Percentiles rank a stretch among this genome's conserved stretches.
Conservation (phyloP, 2,888 invertebrate genomes). For the Hipparchia sbordonii region DNA sequence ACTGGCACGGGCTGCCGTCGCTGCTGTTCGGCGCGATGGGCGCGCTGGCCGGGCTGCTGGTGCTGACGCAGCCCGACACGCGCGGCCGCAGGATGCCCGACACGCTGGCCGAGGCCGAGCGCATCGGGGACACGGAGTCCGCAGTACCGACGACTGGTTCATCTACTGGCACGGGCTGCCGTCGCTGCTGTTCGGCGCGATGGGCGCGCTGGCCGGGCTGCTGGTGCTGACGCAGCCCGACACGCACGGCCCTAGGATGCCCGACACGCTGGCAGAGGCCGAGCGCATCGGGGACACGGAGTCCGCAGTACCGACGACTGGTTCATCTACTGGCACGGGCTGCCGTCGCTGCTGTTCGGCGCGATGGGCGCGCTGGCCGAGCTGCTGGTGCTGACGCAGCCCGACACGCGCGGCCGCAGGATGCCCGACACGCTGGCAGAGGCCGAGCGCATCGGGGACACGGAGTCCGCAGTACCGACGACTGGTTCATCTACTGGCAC, state of each 20-base stretch:
- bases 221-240: conserved; percentile 84
- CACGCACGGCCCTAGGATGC: conserved; percentile 82
- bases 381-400: conserved; percentile 79
- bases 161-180: conserved; percentile 71
- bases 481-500: conserved; percentile 56
- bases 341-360: conserved; percentile 83
- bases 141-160: conserved; percentile 39
- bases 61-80: conserved; percentile 84
- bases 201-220: conserved; percentile 77
- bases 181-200: conserved; percentile 77
- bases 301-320: too few relatives aligned
- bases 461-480: background rate
- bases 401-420: conserved; percentile 82
- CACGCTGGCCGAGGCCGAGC: conserved; percentile 82
- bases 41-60: conserved; percentile 73
- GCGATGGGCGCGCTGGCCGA: conserved; percentile 78
- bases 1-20: conserved; percentile 73
- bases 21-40: conserved; percentile 80
- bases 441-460: conserved; percentile 67
- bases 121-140: conserved; percentile 47
- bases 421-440: conserved; percentile 85
- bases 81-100: conserved; percentile 82
- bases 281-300: conserved; percentile 56
- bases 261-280: conserved; percentile 84
- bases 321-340: conserved; percentile 53